Conservation (phyloP, 1,140 invertebrate species). For the Dendroctonus valens region DNA sequence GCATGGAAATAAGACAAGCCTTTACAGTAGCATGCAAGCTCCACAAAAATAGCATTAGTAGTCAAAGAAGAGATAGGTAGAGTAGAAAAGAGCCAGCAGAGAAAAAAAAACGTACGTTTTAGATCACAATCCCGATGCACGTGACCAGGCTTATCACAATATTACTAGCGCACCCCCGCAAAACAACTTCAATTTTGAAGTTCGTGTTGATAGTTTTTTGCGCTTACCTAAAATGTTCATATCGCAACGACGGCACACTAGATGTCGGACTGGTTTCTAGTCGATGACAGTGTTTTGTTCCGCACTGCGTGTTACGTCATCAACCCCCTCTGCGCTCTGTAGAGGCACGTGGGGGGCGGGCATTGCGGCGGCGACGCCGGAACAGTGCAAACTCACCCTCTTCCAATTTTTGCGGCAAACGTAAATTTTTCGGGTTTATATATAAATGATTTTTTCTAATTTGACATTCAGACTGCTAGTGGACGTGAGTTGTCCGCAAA, state of each 20-base stretch:
- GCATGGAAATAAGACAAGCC: too few relatives aligned
- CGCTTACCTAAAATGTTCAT: constrained; percentile 52
- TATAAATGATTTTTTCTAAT: too few relatives aligned
- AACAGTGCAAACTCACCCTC: constrained; percentile 11
- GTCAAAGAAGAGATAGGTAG: too few relatives aligned
- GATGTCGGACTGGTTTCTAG: constrained; percentile 47
- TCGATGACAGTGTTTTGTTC: constrained; percentile 45
- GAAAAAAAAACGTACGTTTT: too few relatives aligned
- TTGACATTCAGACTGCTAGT: too few relatives aligned
- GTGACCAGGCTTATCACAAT: too few relatives aligned
- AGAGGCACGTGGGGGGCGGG: constrained; percentile 34
- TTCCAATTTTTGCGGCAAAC: constrained; percentile 14
- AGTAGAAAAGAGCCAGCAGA: too few relatives aligned
- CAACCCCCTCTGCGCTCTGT: constrained; percentile 23
- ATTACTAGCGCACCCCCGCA: neutral
- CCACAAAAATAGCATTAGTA: too few relatives aligned
- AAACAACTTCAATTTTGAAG: neutral
- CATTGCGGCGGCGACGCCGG: constrained; percentile 8
- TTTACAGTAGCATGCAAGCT: too few relatives aligned
- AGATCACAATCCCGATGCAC: too few relatives aligned
- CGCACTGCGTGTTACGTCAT: constrained; percentile 48
- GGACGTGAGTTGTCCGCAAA: too few relatives aligned
- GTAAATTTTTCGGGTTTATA: too few relatives aligned
- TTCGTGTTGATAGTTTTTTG: constrained; percentile 18
- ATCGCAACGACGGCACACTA: constrained; percentile 47